Percentiles rank a stretch among this genome's conserved stretches.
phyloP scores from a whole-genome alignment of 2,113 vertebrate genomes.

The Argyrosomus japonicus region DNA sequence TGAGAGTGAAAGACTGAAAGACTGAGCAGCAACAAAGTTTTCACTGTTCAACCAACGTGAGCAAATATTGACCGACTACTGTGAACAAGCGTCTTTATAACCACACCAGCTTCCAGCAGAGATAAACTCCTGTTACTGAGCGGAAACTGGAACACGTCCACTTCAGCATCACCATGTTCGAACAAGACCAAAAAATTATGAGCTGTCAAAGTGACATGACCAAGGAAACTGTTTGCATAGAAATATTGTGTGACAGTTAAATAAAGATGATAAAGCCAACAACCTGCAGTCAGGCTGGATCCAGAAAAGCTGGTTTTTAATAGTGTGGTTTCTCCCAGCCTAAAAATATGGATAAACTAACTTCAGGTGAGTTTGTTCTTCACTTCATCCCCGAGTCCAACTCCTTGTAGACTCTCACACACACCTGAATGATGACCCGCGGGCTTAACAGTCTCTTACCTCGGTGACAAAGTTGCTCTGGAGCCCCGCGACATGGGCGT shows the following conservation, averaged over 20 bases:
- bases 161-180: neutral
- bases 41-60: conserved; percentile 21
- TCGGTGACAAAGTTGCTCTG: conserved; percentile 86
- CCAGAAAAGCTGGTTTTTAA: neutral
- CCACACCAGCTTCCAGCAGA: neutral
- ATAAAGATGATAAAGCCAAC: neutral
- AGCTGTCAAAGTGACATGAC: neutral
- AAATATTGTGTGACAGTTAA: neutral
- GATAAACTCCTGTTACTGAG: neutral
- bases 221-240: neutral
- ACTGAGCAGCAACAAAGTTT: neutral
- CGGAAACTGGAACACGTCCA: neutral
- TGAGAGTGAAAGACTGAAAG: conserved; percentile 8
- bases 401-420: neutral
- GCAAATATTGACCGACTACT: conserved; percentile 58
- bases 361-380: neutral
- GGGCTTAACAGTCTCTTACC: conserved; percentile 73
- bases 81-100: conserved; percentile 13
- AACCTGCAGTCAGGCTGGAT: neutral
- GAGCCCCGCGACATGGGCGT: conserved; percentile 81
- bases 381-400: neutral
- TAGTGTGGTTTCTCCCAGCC: neutral
- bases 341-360: neutral
- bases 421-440: neutral
- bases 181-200: neutral